A percentile compares a stretch with the other conserved stretches of the same genome.
These are phyloP conservation scores for Branchinecta sandiegonensis DNA, from an alignment of 2,888 invertebrate species.

Conservation along the genomic window DNA sequence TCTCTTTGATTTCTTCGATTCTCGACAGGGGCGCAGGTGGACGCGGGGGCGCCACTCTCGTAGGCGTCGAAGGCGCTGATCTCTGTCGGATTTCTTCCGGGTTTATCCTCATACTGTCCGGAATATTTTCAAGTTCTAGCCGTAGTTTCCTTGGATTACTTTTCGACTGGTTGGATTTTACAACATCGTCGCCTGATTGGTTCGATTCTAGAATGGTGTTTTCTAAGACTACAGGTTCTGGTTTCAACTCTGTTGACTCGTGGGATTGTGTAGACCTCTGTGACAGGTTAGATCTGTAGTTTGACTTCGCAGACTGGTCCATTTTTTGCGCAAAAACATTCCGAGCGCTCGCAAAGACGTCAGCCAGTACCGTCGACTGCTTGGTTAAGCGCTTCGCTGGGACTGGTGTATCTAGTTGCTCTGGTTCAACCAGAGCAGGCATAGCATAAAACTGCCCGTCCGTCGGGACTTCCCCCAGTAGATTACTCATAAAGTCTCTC, in stretches of 20 bases:
- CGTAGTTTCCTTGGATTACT: not conserved
- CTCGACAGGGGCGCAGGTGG: not conserved
- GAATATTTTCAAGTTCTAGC: not conserved
- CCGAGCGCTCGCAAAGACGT: not conserved
- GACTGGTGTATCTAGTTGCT: not conserved
- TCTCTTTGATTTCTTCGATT: not conserved
- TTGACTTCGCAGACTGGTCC: not conserved
- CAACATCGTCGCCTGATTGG: too few relatives aligned
- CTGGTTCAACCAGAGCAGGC: not conserved
- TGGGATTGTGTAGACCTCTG: too few relatives aligned
- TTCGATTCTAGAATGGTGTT: too few relatives aligned
- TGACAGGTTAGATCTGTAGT: too few relatives aligned
- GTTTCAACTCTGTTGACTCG: too few relatives aligned
- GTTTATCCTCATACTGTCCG: not conserved
- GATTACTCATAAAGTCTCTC: slow-evolving; percentile 3
- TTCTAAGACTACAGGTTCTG: too few relatives aligned
- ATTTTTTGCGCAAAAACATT: not conserved
- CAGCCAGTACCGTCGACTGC: not conserved
- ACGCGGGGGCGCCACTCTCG: not conserved
- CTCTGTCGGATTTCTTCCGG: not conserved
- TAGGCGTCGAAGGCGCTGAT: not conserved
- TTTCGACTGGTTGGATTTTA: not conserved
- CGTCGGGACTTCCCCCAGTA: not conserved
- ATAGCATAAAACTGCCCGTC: not conserved
- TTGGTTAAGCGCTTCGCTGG: not conserved